A percentile compares a stretch with the other conserved stretches of the same genome.
Evolutionary conservation across 2,797 vertebrate species (phyloP).

Genomic region (Lagorchestes hirsutus): DNA sequence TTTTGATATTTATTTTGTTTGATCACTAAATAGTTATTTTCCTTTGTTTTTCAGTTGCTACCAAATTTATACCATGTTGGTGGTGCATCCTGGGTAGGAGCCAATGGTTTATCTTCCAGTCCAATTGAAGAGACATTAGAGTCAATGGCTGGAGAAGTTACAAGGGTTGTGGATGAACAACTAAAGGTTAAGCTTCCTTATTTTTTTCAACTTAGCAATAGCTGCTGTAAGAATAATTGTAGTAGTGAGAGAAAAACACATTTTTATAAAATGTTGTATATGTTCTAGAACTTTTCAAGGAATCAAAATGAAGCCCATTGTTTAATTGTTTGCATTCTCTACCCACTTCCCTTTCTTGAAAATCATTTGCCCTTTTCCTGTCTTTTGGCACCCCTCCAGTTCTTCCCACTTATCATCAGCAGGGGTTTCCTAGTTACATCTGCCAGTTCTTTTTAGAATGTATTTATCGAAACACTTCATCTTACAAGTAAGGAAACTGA

Average conservation of each 20-base stretch:
- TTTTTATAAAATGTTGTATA: not conserved
- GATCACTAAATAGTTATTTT: not conserved
- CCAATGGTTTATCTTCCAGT: conserved; percentile 88
- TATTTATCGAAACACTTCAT: not conserved
- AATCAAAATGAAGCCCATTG: not conserved
- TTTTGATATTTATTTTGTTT: conserved; percentile 12
- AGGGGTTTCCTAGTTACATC: not conserved
- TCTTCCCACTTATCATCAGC: not conserved
- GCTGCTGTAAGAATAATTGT: not conserved
- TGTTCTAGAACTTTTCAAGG: not conserved
- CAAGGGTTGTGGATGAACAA: conserved; percentile 95
- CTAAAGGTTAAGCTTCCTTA: conserved; percentile 90
- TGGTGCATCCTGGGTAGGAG: conserved; percentile 90
- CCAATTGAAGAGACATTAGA: conserved; percentile 97
- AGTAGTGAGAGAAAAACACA: not conserved
- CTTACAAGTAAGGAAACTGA: not conserved
- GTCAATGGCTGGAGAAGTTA: conserved; percentile 97
- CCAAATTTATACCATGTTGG: conserved; percentile 96
- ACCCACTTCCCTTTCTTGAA: not conserved
- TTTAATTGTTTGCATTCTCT: not conserved
- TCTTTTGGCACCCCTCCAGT: not conserved
- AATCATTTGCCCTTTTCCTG: not conserved
- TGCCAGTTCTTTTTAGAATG: not conserved
- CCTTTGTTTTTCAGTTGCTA: conserved; percentile 88
- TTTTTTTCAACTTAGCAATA: not conserved